Base-by-base conservation (phyloP, 2,797 vertebrate genomes). In the Ciconia nigra region DNA sequence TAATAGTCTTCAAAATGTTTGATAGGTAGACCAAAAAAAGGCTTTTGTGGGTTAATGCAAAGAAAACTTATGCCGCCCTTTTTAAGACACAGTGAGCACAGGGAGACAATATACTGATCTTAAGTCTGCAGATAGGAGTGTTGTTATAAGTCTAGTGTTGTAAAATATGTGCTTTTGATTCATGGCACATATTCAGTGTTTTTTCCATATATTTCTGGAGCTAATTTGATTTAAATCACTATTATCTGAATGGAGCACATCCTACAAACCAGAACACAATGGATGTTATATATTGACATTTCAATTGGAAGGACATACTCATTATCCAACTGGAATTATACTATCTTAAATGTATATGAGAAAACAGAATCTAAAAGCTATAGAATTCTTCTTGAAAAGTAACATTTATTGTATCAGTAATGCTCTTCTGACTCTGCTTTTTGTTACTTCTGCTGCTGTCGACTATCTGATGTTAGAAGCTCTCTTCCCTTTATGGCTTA, bases 271-370 rank as follows among this genome's bases (percentile, higher is more conserved):
- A 95, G 94, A 94, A 94, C 82, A 81, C 57, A 95, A 67, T 80
- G 29, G 47, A 66, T 96, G 94, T 87, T 96, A 95, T 94, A 84
- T 94, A 96, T 83, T 87, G 67, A 97, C 90, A 97, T 98, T 87
- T 81, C 69, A 93, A 63, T 62, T 92, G 96, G 55, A 83, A 81
- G 77, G 81, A 61, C 70, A 63, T 74, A 94, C 87, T 95, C 87
- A 74, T 95, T 94, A 87, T 81, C 46, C 82, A 94, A 3, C 65
- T 59, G 42, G 94, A 96, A 96, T 95, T 93, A 93, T 54, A 39
- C 62, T 76, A 33, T 51, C 82, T 92, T 93, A 92, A 67, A 90
- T 35, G 39, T 74, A 79, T n/a, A 26, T 83, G 71, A 72, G 70
- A 82, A 91, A 89, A 49, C 19, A 83, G 55, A 84, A 78, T 22